Conservation (phyloP, 1,140 invertebrate genomes). For the Papilio glaucus region DNA sequence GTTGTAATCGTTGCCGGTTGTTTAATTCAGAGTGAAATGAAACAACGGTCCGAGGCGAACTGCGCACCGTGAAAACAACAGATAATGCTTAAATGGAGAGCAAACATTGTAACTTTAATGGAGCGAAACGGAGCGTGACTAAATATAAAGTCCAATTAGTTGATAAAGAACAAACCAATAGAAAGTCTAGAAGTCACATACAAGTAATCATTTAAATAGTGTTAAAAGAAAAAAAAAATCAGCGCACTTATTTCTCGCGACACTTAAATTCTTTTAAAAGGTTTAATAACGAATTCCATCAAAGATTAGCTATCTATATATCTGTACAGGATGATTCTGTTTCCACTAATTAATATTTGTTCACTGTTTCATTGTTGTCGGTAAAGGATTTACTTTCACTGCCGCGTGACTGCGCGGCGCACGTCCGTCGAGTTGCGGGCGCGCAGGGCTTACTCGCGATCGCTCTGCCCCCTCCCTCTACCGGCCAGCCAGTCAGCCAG, state of each 20-base stretch:
- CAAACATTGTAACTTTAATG: slow-evolving; percentile 55
- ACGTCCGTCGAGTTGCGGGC: slow-evolving; percentile 63
- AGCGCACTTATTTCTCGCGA: neutral
- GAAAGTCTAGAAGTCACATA: slow-evolving; percentile 49
- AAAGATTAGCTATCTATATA: neutral
- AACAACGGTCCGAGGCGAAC: no score
- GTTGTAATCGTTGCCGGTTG: neutral
- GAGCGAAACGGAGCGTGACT: slow-evolving; percentile 57
- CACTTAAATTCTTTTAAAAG: neutral
- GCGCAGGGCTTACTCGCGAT: slow-evolving; percentile 73
- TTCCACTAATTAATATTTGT: slow-evolving; percentile 38
- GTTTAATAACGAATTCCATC: neutral
- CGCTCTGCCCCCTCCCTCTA: slow-evolving; percentile 59
- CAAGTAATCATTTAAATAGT: slow-evolving; percentile 25
- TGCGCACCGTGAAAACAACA: neutral
- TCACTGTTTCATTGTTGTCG: slow-evolving; percentile 45
- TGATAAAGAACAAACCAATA: slow-evolving; percentile 45
- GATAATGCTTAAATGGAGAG: slow-evolving; percentile 20
- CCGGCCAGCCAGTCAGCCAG: slow-evolving; percentile 56
- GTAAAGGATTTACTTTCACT: slow-evolving; percentile 65
- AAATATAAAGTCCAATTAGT: slow-evolving; percentile 54
- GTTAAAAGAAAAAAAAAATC: neutral
- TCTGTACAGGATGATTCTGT: neutral
- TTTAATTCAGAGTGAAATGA: no score
- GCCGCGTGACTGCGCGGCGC: slow-evolving; percentile 43